Base-by-base conservation (phyloP, 2,888 invertebrate species). In the Julus scandinavius region DNA sequence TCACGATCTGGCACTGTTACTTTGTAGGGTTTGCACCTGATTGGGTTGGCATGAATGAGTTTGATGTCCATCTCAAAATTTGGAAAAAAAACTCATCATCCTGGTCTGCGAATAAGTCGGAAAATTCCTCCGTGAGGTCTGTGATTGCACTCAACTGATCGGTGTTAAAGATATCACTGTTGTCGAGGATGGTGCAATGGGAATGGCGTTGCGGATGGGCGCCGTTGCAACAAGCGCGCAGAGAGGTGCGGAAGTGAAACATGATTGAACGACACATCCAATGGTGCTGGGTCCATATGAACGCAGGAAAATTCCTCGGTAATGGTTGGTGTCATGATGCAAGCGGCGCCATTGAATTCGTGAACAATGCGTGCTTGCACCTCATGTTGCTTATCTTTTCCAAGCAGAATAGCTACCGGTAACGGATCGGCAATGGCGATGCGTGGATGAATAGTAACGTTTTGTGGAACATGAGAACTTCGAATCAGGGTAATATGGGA, bases 361-460 rank as follows among this genome's bases (percentile, higher is more conserved):
- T 20, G 29, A 1, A 45, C 17, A 2, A 86, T 84, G 38, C 85
- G n/a, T 2, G 88, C 85, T 15, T 88, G 85, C 41, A 88, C 88
- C 9, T 58, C 40, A 17, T 20, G 29, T 88, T 88, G 83, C 88
- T 50, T 86, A 29, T 88, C 88, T 9, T 83, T 88, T 5, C 88
- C 83, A 5, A 88, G 38, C 11, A 88, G 38, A 45, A 88, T 83
- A 5, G 88, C 6, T 2, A 85, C 85, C 2, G 88, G 88, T 9
- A 88, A 17, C 1, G 29, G 29, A 29, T 88, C 85, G 20, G 40
- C 58, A 13, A 88, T 29, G 7, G 7, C 15, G 29, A 86, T 29
- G 6, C 72, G n/a, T 17, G 88, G 54, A 3, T 86, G 20, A 13
- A 54, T 29, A 0, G 29, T 86, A 15, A 20, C 54, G 1, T 17